Base-by-base conservation (phyloP, 2,888 invertebrate species). In the Rugalucina vietnamica region DNA sequence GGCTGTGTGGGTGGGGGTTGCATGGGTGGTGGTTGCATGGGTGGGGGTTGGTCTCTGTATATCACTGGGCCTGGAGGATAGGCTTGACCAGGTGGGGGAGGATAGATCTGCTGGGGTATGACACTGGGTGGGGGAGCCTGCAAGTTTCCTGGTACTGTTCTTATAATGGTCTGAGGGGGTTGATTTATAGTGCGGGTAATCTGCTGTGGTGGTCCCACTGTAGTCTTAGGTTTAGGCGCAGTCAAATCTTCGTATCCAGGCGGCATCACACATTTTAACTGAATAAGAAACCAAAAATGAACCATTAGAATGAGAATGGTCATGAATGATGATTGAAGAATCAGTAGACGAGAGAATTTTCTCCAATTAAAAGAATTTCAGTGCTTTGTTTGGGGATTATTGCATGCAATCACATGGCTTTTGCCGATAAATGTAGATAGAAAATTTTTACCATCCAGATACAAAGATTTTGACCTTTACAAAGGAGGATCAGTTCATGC, bases 241-340 rank as follows among this genome's bases (percentile, higher is more conserved):
- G 77, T 43, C 32, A 39, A 49, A 50, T 49, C 72, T 81, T 87
- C 87, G 81, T 87, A 87, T 74, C 87, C 87, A 85, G 87, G 87
- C 79, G 87, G 87, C 87, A 87, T 87, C 83, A 87, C 83, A 79
- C 84, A 81, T 60, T 82, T 85, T 85, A 87, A 87, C 87, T 87
- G 87, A 74, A 69, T 76, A 73, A 79, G 77, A 72, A 57, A 36
- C 49, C 60, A 49, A 78, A 71, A n/a, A n/a, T n/a, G n/a, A n/a
- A n/a, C n/a, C n/a, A n/a, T n/a, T n/a, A n/a, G n/a, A n/a, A n/a
- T n/a, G n/a, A n/a, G n/a, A n/a, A n/a, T n/a, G n/a, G n/a, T n/a
- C n/a, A n/a, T n/a, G n/a, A n/a, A n/a, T n/a, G n/a, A n/a, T n/a
- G n/a, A n/a, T n/a, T n/a, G n/a, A n/a, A n/a, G n/a, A n/a, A n/a